phyloP scores from a whole-genome alignment of 2,797 vertebrate species.

The Craterocephalus amniculus region DNA sequence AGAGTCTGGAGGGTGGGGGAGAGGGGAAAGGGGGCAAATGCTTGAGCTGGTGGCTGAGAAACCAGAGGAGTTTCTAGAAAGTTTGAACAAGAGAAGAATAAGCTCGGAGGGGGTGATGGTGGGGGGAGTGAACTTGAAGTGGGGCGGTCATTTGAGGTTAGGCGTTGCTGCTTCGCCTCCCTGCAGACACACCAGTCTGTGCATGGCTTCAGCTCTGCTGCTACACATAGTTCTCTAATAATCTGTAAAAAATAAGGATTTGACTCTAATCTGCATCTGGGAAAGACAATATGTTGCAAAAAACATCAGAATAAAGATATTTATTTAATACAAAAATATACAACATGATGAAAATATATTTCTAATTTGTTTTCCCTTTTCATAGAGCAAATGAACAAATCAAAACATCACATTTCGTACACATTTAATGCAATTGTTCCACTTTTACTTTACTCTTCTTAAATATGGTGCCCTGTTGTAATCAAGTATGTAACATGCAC shows the following conservation, averaged over 20 bases:
- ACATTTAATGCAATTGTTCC: background rate
- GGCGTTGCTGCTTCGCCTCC: background rate
- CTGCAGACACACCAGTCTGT: background rate
- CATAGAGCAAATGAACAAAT: background rate
- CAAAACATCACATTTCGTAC: background rate
- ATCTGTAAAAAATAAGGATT: background rate
- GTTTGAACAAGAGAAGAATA: conserved; percentile 52
- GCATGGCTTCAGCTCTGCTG: background rate
- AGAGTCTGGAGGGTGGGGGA: conserved; percentile 17
- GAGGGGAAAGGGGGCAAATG: conserved; percentile 38
- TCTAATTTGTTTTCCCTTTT: background rate
- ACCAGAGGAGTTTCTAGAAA: conserved; percentile 47
- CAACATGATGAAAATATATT: background rate
- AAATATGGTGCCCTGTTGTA: background rate
- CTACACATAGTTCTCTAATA: background rate
- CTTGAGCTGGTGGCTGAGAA: conserved; percentile 58
- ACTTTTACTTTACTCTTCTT: background rate
- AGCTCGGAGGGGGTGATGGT: background rate
- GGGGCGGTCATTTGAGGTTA: conserved; percentile 40
- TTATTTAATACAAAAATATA: conserved; percentile 44
- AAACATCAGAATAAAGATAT: conserved; percentile 3
- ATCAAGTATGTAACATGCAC: background rate
- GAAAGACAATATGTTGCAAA: background rate
- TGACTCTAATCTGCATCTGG: background rate
- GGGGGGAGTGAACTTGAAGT: conserved; percentile 26